These are phyloP conservation scores for Nymphalis urticae DNA, from an alignment of 2,888 invertebrate genomes.

Conservation along the genomic window DNA sequence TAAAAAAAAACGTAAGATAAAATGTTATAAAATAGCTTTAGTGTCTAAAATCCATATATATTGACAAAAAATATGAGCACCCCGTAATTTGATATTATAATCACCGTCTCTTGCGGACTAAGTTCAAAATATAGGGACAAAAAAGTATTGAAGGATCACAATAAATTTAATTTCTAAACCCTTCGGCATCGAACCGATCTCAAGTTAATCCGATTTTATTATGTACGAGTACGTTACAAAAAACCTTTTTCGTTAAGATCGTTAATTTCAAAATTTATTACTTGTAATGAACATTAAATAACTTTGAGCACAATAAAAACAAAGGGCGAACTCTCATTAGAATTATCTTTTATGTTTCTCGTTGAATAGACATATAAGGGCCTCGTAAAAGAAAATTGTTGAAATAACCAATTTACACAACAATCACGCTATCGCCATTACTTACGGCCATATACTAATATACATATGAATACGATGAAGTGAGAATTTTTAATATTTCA, in stretches of 20 bases:
- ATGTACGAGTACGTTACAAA: conserved; percentile 29
- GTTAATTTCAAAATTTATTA: conserved; percentile 7
- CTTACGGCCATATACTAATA: too few relatives aligned
- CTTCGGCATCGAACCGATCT: conserved; percentile 53
- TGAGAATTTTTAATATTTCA: conserved; percentile 7
- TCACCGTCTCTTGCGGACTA: conserved; percentile 59
- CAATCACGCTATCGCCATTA: too few relatives aligned
- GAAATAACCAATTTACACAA: too few relatives aligned
- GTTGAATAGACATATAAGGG: neutral
- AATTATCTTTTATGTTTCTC: neutral
- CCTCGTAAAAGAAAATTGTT: too few relatives aligned
- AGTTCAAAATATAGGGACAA: conserved; percentile 57
- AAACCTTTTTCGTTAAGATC: conserved; percentile 12
- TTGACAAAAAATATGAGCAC: conserved; percentile 32
- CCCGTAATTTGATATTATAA: conserved; percentile 61
- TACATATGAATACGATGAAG: neutral
- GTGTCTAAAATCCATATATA: neutral
- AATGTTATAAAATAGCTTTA: neutral
- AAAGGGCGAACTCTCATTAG: neutral
- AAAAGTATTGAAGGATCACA: conserved; percentile 53
- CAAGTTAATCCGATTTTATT: conserved; percentile 49
- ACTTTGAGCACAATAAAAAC: neutral
- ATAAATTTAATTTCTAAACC: conserved; percentile 58
- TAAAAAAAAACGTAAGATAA: neutral
- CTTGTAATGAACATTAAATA: conserved; percentile 7